Conservation (phyloP, 2,888 invertebrate genomes). For the Aporophyla nigra region DNA sequence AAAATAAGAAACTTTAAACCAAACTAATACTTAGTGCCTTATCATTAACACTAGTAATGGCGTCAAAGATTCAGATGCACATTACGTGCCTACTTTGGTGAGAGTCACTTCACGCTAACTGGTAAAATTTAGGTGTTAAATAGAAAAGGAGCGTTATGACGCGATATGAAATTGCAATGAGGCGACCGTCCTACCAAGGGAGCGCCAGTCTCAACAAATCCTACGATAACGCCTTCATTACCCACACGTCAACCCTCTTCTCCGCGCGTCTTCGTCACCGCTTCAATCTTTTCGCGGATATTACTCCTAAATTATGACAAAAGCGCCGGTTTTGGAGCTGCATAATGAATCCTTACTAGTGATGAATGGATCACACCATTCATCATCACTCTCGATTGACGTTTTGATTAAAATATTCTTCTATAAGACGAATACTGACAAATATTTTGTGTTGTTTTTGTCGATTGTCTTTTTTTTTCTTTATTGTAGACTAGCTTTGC, state of each 20-base stretch:
- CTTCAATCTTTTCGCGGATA: conserved; percentile 89
- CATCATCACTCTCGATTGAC: conserved; percentile 74
- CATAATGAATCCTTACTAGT: conserved; percentile 81
- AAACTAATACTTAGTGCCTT: neutral
- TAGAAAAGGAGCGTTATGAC: conserved; percentile 74
- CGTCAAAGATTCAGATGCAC: neutral
- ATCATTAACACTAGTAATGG: neutral
- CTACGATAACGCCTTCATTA: conserved; percentile 87
- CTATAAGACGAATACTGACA: conserved; percentile 36
- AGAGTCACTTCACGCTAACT: conserved; percentile 17
- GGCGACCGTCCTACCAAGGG: conserved; percentile 62
- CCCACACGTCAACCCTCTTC: conserved; percentile 89
- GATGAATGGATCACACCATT: conserved; percentile 81
- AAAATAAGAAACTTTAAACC: neutral
- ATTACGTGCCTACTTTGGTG: conserved; percentile 9
- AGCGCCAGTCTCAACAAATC: conserved; percentile 77
- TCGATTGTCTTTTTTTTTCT: neutral
- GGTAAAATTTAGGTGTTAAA: conserved; percentile 64
- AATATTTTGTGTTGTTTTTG: conserved; percentile 12
- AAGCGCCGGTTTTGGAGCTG: conserved; percentile 81
- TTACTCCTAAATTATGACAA: conserved; percentile 89
- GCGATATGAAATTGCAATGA: conserved; percentile 81
- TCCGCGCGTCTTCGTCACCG: conserved; percentile 82
- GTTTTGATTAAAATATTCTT: conserved; percentile 69
- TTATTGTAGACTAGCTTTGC: too few species aligned